These are phyloP conservation scores for Drosophila sucinea DNA, from an alignment of 1,140 invertebrate genomes.

Conservation along the genomic window DNA sequence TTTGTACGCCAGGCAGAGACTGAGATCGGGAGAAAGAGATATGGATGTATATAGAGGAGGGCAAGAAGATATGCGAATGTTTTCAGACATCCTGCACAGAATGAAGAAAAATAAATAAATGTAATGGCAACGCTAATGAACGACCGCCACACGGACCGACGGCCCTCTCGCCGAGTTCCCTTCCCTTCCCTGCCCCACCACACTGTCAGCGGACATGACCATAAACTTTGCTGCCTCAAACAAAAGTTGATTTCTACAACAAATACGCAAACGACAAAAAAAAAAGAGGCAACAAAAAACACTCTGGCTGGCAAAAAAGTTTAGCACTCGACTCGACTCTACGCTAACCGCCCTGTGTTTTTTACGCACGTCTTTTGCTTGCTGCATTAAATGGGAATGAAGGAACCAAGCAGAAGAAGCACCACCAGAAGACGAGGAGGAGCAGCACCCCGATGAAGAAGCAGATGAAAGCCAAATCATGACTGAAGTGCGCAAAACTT, in stretches of 20 bases:
- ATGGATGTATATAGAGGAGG: no score
- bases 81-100: slow-evolving; percentile 43
- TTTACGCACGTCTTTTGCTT: slow-evolving; percentile 62
- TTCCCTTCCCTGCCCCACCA: not conserved
- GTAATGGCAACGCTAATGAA: slow-evolving; percentile 45
- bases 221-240: slow-evolving; percentile 48
- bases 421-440: not conserved
- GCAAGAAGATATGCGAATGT: slow-evolving; percentile 15
- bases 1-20: not conserved
- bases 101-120: slow-evolving; percentile 59
- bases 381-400: slow-evolving; percentile 59
- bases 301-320: slow-evolving; percentile 51
- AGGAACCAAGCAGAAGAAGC: not conserved
- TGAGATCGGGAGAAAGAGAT: not conserved
- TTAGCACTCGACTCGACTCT: slow-evolving; percentile 44
- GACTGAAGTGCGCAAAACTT: slow-evolving; percentile 74
- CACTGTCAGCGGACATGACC: slow-evolving; percentile 35
- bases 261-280: not conserved
- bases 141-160: slow-evolving; percentile 35
- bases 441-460: slow-evolving; percentile 6
- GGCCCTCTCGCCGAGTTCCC: slow-evolving; percentile 16
- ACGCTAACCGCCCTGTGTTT: slow-evolving; percentile 32
- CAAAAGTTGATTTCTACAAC: slow-evolving; percentile 50
- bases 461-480: slow-evolving; percentile 60
- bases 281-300: slow-evolving; percentile 34